Conservation (phyloP, 2,797 vertebrate genomes). For the Sebastes vulpes region DNA sequence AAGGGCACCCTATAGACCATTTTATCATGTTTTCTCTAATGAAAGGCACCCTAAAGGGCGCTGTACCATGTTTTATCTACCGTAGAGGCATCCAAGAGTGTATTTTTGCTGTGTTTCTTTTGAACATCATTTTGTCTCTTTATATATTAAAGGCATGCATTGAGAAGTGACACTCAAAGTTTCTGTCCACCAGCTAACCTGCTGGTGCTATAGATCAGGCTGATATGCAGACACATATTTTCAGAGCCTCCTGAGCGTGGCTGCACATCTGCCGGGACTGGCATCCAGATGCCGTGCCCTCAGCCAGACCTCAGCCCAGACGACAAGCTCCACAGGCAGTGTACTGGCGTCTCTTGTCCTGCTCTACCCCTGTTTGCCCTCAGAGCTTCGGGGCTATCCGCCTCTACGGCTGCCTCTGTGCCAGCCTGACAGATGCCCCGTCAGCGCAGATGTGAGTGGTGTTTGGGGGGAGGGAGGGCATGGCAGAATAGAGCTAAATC, state of each 20-base stretch:
- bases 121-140: neutral
- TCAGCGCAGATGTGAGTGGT: conserved; percentile 74
- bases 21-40: no score
- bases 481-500: conserved; percentile 68
- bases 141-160: neutral
- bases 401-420: conserved; percentile 39
- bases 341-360: conserved; percentile 40
- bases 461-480: neutral
- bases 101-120: no score
- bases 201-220: neutral
- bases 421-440: conserved; percentile 82
- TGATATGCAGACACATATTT: conserved; percentile 38
- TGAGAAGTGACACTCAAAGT: neutral
- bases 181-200: conserved; percentile 12
- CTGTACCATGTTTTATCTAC: no score
- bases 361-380: conserved; percentile 30
- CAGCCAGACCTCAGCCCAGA: conserved; percentile 55
- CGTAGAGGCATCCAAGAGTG: no score
- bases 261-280: conserved; percentile 57
- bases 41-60: no score
- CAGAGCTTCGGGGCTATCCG: conserved; percentile 42
- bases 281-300: conserved; percentile 66
- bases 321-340: conserved; percentile 50
- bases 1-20: no score
- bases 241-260: conserved; percentile 24